Conservation (phyloP, 2,113 vertebrate genomes). For the Chunga burmeisteri region DNA sequence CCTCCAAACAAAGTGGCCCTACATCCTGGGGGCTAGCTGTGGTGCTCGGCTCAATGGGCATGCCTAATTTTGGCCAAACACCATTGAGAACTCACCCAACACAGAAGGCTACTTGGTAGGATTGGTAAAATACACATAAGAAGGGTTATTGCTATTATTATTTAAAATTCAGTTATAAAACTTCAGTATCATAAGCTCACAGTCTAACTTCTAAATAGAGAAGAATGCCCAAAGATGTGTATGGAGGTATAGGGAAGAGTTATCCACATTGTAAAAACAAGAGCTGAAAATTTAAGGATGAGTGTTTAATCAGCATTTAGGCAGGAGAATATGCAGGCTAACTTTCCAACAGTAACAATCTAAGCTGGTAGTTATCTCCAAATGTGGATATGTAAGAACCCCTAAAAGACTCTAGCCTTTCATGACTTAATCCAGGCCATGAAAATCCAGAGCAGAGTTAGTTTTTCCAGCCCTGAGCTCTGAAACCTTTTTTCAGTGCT, state of each 20-base stretch:
- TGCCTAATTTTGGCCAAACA: background rate
- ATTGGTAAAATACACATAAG: background rate
- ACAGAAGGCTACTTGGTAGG: background rate
- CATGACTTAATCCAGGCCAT: background rate
- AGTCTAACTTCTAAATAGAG: background rate
- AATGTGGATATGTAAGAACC: background rate
- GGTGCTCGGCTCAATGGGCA: background rate
- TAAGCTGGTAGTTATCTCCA: background rate
- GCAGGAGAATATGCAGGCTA: background rate
- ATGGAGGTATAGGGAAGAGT: background rate
- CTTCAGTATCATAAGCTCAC: background rate
- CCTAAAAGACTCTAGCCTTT: background rate
- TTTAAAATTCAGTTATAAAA: background rate
- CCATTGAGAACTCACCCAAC: background rate
- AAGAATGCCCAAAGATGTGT: background rate
- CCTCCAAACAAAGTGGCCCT: background rate
- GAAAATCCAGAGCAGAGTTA: background rate
- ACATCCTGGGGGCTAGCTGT: background rate
- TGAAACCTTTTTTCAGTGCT: background rate
- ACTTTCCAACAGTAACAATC: background rate
- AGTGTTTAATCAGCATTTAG: background rate
- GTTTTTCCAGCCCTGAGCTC: background rate
- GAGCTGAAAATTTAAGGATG: background rate
- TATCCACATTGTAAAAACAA: background rate
- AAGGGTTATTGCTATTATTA: background rate